These are phyloP conservation scores for Calypte anna DNA, from an alignment of 2,113 vertebrate species.

Conservation along the genomic window DNA sequence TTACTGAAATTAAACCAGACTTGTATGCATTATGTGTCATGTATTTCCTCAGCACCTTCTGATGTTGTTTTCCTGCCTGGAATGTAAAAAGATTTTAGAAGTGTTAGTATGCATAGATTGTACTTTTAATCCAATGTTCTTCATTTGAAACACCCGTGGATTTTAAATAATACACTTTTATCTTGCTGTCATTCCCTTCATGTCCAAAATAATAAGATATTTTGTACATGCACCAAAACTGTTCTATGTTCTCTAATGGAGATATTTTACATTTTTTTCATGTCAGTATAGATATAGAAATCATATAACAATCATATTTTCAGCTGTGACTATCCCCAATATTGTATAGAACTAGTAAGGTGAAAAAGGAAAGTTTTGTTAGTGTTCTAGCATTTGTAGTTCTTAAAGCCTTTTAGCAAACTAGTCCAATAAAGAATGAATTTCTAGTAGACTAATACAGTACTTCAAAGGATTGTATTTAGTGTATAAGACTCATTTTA, in stretches of 20 bases:
- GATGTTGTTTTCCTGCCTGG: not conserved
- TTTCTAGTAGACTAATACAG: constrained; percentile 43
- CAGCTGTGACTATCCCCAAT: not conserved
- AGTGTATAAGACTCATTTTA: constrained; percentile 48
- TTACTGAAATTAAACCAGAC: not conserved
- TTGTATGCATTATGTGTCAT: not conserved
- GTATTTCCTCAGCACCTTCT: not conserved
- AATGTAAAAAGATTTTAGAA: constrained; percentile 20
- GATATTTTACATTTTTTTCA: not conserved
- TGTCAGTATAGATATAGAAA: not conserved
- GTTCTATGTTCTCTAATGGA: not conserved
- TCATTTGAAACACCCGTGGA: not conserved
- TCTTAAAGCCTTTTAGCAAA: not conserved
- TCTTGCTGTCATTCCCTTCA: not conserved
- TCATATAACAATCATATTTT: not conserved
- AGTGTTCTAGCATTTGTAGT: not conserved
- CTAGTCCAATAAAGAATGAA: constrained; percentile 14
- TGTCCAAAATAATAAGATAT: constrained; percentile 25
- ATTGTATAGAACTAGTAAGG: not conserved
- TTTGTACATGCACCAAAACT: not conserved
- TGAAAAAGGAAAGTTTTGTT: not conserved
- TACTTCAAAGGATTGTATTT: constrained; percentile 47
- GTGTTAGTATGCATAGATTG: not conserved
- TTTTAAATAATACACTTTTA: constrained; percentile 16
- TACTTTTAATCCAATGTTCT: not conserved